Percentiles rank a stretch among this genome's conserved stretches.
Evolutionary conservation across 2,797 vertebrate species (phyloP).

Genomic region (Clarias pachynema): DNA sequence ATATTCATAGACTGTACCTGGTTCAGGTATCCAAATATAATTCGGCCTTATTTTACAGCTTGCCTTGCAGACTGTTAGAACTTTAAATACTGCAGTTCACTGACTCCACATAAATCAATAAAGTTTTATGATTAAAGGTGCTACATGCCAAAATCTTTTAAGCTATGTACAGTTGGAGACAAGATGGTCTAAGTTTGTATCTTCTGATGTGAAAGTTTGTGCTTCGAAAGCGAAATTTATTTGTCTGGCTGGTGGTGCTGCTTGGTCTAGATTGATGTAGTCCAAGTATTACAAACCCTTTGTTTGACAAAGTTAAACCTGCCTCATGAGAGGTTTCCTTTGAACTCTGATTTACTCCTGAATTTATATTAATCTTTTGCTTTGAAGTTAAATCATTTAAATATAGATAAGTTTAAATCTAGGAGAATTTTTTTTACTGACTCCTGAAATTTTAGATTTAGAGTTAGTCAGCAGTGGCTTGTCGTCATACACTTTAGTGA

Average conservation of each 20-base stretch:
- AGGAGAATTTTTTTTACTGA: neutral
- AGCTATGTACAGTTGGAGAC: neutral
- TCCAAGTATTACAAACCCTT: neutral
- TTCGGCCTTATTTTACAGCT: neutral
- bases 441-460: neutral
- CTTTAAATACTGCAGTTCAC: constrained; percentile 5
- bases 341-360: neutral
- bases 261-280: neutral
- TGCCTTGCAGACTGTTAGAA: neutral
- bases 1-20: neutral
- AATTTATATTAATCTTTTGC: neutral
- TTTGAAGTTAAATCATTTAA: constrained; percentile 10
- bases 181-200: neutral
- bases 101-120: neutral
- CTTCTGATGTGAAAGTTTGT: neutral
- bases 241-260: constrained; percentile 8
- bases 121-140: constrained; percentile 6
- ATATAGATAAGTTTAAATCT: neutral
- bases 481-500: neutral
- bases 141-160: constrained; percentile 1
- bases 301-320: neutral
- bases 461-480: neutral
- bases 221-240: neutral
- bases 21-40: neutral
- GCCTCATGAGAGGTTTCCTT: neutral